phyloP scores from a whole-genome alignment of 2,797 vertebrate species.

The Huso huso region DNA sequence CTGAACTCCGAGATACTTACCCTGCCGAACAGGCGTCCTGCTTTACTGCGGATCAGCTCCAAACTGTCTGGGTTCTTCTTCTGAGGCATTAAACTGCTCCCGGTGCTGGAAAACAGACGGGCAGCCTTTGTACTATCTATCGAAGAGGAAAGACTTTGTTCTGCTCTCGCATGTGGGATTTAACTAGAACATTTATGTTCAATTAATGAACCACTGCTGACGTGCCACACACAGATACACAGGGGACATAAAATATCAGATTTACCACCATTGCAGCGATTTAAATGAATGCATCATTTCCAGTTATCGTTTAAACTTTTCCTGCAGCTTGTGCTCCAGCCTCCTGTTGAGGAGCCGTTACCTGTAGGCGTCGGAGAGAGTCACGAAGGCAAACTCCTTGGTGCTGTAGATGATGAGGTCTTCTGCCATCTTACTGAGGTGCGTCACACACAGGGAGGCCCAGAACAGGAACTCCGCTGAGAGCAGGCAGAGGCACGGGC shows the following conservation, averaged over 20 bases:
- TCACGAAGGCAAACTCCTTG: constrained; percentile 84
- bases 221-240: too few relatives aligned
- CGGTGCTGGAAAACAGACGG: constrained; percentile 59
- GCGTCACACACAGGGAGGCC: constrained; percentile 79
- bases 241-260: too few relatives aligned
- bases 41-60: constrained; percentile 92
- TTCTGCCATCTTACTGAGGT: constrained; percentile 87
- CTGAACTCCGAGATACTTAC: constrained; percentile 49
- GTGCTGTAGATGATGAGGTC: constrained; percentile 87
- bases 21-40: constrained; percentile 81
- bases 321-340: too few relatives aligned
- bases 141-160: too few relatives aligned
- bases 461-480: constrained; percentile 85
- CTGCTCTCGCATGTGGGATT: too few relatives aligned
- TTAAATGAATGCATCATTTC: too few relatives aligned
- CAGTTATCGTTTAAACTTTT: too few relatives aligned
- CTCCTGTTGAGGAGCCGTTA: constrained; percentile 24
- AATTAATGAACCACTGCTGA: too few relatives aligned
- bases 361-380: constrained; percentile 81
- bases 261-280: too few relatives aligned
- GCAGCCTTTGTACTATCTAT: too few relatives aligned
- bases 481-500: constrained; percentile 5
- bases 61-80: constrained; percentile 95
- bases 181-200: too few relatives aligned
- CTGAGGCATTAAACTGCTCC: constrained; percentile 95